These are phyloP conservation scores for Caiman crocodilus DNA, from an alignment of 2,797 vertebrate genomes.

Conservation along the genomic window DNA sequence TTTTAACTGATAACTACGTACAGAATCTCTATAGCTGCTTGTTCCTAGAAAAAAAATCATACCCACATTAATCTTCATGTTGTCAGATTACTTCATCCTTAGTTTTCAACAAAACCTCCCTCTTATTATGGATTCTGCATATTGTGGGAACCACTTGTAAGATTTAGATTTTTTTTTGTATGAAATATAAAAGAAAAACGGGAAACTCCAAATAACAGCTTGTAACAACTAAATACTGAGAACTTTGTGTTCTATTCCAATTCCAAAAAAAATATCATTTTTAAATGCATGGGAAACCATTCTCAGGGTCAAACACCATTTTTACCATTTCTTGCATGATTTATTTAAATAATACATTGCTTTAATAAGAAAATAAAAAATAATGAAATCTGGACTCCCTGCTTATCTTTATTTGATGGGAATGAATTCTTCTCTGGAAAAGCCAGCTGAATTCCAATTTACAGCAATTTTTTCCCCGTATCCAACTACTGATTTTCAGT, in stretches of 20 bases:
- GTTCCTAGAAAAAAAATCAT: background rate
- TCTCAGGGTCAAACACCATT: background rate
- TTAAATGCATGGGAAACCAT: background rate
- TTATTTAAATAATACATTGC: background rate
- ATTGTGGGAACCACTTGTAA: background rate
- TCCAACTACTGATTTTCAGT: background rate
- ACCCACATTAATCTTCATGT: background rate
- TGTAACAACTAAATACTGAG: background rate
- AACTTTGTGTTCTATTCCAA: background rate
- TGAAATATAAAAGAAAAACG: background rate
- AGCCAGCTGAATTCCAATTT: background rate
- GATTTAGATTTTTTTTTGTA: background rate
- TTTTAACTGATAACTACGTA: background rate
- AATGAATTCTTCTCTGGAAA: background rate
- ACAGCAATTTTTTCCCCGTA: background rate
- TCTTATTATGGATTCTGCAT: background rate
- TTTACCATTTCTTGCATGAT: background rate
- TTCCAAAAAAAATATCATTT: conserved; percentile 7
- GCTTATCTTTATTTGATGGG: background rate
- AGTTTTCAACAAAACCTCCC: background rate
- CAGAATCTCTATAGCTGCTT: background rate
- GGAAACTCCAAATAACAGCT: background rate
- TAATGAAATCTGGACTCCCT: background rate
- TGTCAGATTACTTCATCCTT: background rate
- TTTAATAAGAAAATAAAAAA: background rate